Conservation (phyloP, 1,140 invertebrate species). For the Ceratosolen fusciceps region DNA sequence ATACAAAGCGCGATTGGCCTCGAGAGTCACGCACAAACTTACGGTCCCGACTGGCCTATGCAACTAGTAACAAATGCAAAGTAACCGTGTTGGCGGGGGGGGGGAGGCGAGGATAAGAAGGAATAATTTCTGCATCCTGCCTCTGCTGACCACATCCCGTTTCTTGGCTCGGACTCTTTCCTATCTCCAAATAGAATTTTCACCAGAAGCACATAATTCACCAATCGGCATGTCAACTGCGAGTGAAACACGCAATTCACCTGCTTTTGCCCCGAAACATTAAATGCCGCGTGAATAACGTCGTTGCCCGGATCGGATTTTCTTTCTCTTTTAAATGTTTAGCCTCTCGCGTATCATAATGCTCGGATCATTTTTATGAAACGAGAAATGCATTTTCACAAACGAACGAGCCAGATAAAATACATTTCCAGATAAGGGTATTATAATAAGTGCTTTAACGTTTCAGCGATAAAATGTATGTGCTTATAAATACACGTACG, state of each 20-base stretch:
- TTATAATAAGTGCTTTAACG: not conserved
- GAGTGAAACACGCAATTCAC: not conserved
- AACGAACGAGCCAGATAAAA: not conserved
- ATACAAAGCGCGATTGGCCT: not conserved
- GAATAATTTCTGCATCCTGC: conserved; percentile 1
- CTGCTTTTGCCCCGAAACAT: no score
- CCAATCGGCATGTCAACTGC: not conserved
- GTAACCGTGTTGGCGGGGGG: not conserved
- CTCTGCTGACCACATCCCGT: conserved; percentile 5
- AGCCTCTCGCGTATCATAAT: no score
- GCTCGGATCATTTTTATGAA: not conserved
- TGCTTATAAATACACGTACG: not conserved
- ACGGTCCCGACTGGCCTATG: not conserved
- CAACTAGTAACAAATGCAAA: no score
- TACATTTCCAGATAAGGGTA: not conserved
- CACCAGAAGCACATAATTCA: no score
- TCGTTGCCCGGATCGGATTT: no score
- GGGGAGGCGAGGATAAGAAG: not conserved
- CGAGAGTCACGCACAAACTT: not conserved
- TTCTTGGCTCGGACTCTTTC: not conserved
- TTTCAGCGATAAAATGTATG: not conserved
- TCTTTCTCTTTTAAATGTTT: not conserved
- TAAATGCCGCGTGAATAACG: no score
- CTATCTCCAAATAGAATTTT: not conserved
- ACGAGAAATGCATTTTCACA: not conserved